Percentiles rank a stretch among this genome's conserved stretches.
These are phyloP conservation scores for Physeter macrocephalus DNA, from an alignment of 2,113 vertebrate genomes.

Conservation along the genomic window DNA sequence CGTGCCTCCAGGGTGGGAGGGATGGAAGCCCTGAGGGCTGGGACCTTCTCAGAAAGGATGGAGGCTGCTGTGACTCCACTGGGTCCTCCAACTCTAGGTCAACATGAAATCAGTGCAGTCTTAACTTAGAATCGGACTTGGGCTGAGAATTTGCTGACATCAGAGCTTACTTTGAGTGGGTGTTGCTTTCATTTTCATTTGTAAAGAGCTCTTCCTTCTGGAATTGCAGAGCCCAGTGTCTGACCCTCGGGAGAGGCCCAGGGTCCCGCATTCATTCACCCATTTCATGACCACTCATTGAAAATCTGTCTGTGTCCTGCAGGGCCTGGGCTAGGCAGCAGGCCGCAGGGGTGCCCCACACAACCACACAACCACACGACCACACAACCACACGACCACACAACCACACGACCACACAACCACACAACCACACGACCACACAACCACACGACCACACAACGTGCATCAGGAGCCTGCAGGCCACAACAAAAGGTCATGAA, in stretches of 20 bases:
- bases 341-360: fast-evolving
- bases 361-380: not conserved
- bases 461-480: not conserved
- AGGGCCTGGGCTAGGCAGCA: not conserved
- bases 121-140: not conserved
- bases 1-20: not conserved
- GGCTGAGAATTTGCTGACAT: not conserved
- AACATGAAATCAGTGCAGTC: not conserved
- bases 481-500: not conserved
- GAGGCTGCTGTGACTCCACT: fast-evolving
- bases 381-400: too few relatives aligned
- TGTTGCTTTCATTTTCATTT: not conserved
- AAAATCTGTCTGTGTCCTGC: not conserved
- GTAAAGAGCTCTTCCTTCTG: not conserved
- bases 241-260: not conserved
- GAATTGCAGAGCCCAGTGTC: not conserved
- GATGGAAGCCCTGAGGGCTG: not conserved
- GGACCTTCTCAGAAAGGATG: not conserved
- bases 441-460: not conserved
- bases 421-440: too few relatives aligned
- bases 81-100: not conserved
- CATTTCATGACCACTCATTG: not conserved
- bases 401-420: too few relatives aligned
- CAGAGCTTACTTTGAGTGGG: not conserved
- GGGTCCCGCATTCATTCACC: not conserved